Conservation (phyloP, 2,888 invertebrate genomes). For the Trilocha varians region DNA sequence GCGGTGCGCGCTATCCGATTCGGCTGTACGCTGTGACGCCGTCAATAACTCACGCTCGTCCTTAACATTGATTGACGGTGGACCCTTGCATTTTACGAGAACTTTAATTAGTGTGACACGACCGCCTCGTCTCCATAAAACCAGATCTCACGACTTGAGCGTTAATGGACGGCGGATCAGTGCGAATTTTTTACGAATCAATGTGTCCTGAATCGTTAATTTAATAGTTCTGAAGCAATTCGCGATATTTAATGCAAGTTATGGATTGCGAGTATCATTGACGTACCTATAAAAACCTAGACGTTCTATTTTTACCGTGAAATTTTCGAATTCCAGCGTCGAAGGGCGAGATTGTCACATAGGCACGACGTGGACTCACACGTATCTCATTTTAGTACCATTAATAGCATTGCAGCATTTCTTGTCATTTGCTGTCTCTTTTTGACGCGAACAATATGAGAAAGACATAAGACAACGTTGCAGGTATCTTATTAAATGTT, state of each 20-base stretch:
- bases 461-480: too few species aligned
- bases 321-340: not conserved
- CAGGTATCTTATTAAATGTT: too few species aligned
- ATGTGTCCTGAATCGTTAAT: not conserved
- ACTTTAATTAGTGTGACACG: conserved; percentile 57
- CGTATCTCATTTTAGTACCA: not conserved
- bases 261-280: not conserved
- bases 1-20: not conserved
- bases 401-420: too few species aligned
- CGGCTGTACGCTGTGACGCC: conserved; percentile 21
- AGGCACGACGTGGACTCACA: not conserved
- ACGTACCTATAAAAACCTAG: not conserved
- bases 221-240: not conserved
- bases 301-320: not conserved
- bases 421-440: too few species aligned
- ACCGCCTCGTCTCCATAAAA: conserved; percentile 41
- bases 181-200: conserved; percentile 2
- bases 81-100: conserved; percentile 54
- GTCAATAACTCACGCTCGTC: conserved; percentile 44
- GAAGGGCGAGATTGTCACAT: not conserved
- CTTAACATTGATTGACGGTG: conserved; percentile 58
- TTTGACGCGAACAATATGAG: too few species aligned
- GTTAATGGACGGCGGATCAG: conserved; percentile 14
- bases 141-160: conserved; percentile 12
- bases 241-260: not conserved